Percentiles rank a stretch among this genome's conserved stretches.
phyloP scores from a whole-genome alignment of 2,888 invertebrate species.

The Elmis aenea region DNA sequence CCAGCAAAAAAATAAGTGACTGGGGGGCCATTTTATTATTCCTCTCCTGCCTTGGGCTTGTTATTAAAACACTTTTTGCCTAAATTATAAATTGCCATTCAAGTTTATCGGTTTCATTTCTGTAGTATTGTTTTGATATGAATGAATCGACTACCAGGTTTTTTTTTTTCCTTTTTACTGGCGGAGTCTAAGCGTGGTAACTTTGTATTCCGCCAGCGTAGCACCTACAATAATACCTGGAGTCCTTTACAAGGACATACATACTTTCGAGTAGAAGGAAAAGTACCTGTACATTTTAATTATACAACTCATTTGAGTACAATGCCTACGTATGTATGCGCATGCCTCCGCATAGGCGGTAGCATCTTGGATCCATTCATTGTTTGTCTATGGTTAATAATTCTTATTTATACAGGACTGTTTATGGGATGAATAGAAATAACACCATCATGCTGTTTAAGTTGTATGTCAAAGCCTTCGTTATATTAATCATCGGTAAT shows the following conservation, averaged over 20 bases:
- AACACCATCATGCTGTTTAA: no score
- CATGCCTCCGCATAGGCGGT: constrained; percentile 18
- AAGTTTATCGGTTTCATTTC: constrained; percentile 1
- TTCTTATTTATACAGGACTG: constrained; percentile 12
- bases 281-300: constrained; percentile 19
- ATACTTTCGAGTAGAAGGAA: constrained; percentile 18
- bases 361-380: constrained; percentile 11
- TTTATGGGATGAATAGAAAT: no score
- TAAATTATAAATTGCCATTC: constrained; percentile 13
- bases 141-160: neutral
- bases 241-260: constrained; percentile 22
- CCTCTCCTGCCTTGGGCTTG: no score
- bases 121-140: constrained; percentile 3
- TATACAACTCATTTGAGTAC: constrained; percentile 23
- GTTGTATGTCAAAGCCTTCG: no score
- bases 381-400: constrained; percentile 15
- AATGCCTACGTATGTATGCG: constrained; percentile 17
- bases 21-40: no score
- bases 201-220: no score
- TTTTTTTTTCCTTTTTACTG: no score
- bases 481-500: no score
- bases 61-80: constrained; percentile 1
- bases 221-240: constrained; percentile 8
- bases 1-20: no score
- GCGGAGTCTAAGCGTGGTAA: no score